These are phyloP conservation scores for Proisotoma minuta DNA, from an alignment of 2,888 invertebrate species.

Conservation along the genomic window DNA sequence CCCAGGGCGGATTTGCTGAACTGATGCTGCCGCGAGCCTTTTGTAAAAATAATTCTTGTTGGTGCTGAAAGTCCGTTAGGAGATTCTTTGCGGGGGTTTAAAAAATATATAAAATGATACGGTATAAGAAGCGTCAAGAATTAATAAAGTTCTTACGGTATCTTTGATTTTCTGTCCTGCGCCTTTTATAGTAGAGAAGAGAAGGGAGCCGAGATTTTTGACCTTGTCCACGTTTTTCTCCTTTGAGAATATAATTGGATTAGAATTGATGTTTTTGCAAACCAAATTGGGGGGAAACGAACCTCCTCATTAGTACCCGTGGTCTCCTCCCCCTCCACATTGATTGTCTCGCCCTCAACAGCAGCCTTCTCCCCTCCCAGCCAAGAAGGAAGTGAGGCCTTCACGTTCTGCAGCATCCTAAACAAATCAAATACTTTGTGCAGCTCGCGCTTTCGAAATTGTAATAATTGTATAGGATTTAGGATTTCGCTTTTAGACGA, in stretches of 20 bases:
- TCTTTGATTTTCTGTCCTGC: conserved; percentile 88
- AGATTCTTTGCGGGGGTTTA: conserved; percentile 64
- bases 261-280: neutral
- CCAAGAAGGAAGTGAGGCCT: conserved; percentile 43
- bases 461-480: neutral
- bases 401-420: too few relatives aligned
- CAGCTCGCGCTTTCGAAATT: neutral
- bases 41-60: conserved; percentile 86
- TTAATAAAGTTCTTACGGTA: conserved; percentile 55
- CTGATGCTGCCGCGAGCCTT: conserved; percentile 72
- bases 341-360: too few relatives aligned
- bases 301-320: neutral
- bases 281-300: neutral
- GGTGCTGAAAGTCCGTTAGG: conserved; percentile 92
- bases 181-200: conserved; percentile 92
- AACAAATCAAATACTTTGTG: neutral
- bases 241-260: conserved; percentile 6
- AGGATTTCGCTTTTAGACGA: too few relatives aligned
- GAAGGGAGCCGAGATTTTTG: conserved; percentile 84
- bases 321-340: conserved; percentile 27
- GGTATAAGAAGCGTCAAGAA: neutral
- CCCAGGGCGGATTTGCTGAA: conserved; percentile 81
- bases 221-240: conserved; percentile 53
- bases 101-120: conserved; percentile 50
- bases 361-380: too few relatives aligned